phyloP scores from a whole-genome alignment of 1,140 invertebrate species.

The Bombus sibiricus region DNA sequence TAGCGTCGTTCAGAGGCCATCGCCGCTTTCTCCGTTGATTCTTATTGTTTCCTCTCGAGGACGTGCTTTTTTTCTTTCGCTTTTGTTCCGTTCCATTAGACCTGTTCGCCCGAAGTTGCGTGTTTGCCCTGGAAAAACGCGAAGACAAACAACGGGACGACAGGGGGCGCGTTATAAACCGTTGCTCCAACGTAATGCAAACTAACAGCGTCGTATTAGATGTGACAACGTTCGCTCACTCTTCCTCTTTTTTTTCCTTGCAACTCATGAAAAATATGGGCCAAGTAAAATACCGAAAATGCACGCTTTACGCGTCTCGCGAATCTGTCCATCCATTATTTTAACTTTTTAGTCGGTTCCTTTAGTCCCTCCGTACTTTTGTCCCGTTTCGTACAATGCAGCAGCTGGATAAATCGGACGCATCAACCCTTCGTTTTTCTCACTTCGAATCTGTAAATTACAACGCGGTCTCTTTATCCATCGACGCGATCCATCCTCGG shows the following conservation, averaged over 20 bases:
- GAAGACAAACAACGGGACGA: not conserved
- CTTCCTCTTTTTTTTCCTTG: not conserved
- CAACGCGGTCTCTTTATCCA: not conserved
- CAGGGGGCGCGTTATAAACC: conserved; percentile 20
- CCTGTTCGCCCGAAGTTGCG: not conserved
- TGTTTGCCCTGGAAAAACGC: not conserved
- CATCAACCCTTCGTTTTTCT: not conserved
- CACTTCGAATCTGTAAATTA: not conserved
- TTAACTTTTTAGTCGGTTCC: not conserved
- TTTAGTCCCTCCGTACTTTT: not conserved
- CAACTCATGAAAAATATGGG: conserved; percentile 11
- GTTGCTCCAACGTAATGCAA: conserved; percentile 30
- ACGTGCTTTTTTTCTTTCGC: not conserved
- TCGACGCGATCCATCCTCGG: not conserved
- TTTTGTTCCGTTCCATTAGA: not conserved
- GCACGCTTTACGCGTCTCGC: not conserved
- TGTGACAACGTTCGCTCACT: not conserved
- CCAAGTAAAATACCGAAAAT: conserved; percentile 19
- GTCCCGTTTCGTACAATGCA: not conserved
- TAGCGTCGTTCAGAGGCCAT: not conserved
- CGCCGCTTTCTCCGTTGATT: no score
- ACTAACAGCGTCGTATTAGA: conserved; percentile 20
- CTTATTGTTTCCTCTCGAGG: no score
- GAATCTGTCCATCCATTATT: conserved; percentile 4
- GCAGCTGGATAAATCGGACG: conserved; percentile 9